These are phyloP conservation scores for Catagonus wagneri DNA, from an alignment of 2,113 vertebrate species.

Conservation along the genomic window DNA sequence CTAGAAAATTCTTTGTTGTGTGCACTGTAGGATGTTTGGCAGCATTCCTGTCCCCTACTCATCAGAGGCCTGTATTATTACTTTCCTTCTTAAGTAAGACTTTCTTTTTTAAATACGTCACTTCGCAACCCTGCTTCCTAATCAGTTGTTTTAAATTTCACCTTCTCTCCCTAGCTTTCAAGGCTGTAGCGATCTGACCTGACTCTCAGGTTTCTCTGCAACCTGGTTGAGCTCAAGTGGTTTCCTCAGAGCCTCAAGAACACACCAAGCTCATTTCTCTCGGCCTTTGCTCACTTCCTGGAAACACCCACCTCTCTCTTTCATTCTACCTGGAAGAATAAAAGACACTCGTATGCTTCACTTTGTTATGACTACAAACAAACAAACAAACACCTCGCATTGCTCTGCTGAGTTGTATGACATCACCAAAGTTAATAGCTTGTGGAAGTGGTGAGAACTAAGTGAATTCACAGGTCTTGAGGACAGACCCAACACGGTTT, in stretches of 20 bases:
- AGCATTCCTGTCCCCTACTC: neutral
- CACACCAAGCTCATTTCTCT: neutral
- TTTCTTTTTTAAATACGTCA: neutral
- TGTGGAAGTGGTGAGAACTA: neutral
- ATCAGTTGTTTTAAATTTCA: slow-evolving; percentile 15
- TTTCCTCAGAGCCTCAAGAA: neutral
- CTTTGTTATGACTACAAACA: neutral
- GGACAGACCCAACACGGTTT: neutral
- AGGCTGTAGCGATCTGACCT: neutral
- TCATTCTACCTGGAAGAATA: neutral
- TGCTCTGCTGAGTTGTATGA: neutral
- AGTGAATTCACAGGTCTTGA: neutral
- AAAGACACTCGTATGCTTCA: neutral
- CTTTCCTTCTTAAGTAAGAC: neutral
- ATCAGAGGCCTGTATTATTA: neutral
- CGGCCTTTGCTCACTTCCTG: neutral
- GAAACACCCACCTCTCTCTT: neutral
- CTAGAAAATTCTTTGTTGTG: neutral
- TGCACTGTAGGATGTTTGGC: neutral
- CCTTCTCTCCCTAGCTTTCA: neutral
- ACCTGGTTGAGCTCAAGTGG: neutral
- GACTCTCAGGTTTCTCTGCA: neutral
- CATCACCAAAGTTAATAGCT: neutral
- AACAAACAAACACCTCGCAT: neutral
- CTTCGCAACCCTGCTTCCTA: neutral